Percentiles rank a stretch among this genome's conserved stretches.
phyloP scores from a whole-genome alignment of 2,888 invertebrate species.

The Tanaodytes sp. region DNA sequence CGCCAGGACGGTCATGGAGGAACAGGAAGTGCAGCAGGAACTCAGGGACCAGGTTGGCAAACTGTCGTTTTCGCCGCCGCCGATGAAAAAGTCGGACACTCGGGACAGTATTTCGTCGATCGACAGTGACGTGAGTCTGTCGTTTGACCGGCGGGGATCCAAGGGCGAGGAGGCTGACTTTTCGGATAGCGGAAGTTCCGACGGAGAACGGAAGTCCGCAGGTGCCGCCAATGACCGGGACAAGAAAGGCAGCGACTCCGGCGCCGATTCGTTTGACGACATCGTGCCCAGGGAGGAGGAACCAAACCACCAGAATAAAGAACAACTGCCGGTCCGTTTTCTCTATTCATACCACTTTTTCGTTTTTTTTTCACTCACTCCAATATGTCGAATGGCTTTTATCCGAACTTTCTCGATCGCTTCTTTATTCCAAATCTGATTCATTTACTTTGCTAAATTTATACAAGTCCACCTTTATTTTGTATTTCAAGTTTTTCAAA shows the following conservation, averaged over 20 bases:
- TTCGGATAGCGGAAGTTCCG: slow-evolving; percentile 82
- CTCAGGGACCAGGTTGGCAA: slow-evolving; percentile 68
- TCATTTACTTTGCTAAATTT: too few species aligned
- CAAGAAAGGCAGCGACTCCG: slow-evolving; percentile 58
- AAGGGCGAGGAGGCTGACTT: slow-evolving; percentile 80
- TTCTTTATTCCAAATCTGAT: too few species aligned
- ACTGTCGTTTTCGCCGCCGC: slow-evolving; percentile 69
- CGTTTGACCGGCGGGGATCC: slow-evolving; percentile 74
- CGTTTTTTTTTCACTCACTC: too few species aligned
- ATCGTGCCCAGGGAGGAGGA: background rate
- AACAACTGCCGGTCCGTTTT: too few species aligned
- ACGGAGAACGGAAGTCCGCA: slow-evolving; percentile 75
- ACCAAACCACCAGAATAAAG: too few species aligned
- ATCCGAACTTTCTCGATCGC: too few species aligned
- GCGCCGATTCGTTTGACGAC: slow-evolving; percentile 61
- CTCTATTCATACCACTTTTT: too few species aligned
- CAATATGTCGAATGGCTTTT: too few species aligned
- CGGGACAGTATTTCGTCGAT: slow-evolving; percentile 78
- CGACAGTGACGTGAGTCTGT: slow-evolving; percentile 77
- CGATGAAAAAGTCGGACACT: slow-evolving; percentile 76
- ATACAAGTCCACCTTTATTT: too few species aligned
- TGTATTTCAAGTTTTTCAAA: too few species aligned
- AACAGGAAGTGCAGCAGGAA: slow-evolving; percentile 68
- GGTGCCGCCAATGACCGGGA: slow-evolving; percentile 54
- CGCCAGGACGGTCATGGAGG: slow-evolving; percentile 59